Evolutionary conservation across 2,797 vertebrate species (phyloP).

Genomic region (Microctenopoma steveboyesi): DNA sequence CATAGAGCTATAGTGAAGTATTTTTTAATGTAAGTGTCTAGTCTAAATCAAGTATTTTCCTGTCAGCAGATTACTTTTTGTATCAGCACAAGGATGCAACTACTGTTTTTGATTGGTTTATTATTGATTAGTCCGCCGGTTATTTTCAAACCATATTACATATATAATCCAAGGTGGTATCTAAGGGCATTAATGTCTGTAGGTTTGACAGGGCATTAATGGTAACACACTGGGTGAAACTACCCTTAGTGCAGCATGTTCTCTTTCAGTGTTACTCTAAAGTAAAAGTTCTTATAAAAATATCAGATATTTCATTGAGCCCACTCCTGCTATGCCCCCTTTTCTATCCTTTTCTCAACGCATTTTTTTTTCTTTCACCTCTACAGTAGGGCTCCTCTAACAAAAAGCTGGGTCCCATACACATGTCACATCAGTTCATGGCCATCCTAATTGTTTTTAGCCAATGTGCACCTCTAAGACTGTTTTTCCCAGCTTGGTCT

Average conservation of each 20-base stretch:
- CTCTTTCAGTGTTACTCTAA: constrained; percentile 21
- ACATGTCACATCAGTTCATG: constrained; percentile 79
- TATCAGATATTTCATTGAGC: background rate
- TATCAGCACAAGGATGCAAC: background rate
- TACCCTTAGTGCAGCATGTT: constrained; percentile 11
- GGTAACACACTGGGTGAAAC: constrained; percentile 6
- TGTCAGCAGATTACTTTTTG: background rate
- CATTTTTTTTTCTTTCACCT: constrained; percentile 34
- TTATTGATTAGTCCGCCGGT: background rate
- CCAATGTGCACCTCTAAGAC: constrained; percentile 57
- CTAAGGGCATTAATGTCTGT: background rate
- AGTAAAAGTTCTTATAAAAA: too few relatives aligned
- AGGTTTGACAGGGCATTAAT: background rate
- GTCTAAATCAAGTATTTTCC: constrained; percentile 1
- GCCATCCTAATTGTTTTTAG: constrained; percentile 80
- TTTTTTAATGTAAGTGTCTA: constrained; percentile 37
- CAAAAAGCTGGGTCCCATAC: constrained; percentile 63
- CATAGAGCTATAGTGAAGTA: constrained; percentile 33
- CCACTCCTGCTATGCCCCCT: constrained; percentile 12
- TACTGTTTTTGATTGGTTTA: background rate
- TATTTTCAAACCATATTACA: background rate
- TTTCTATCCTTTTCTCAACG: constrained; percentile 23
- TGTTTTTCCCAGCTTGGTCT: constrained; percentile 55
- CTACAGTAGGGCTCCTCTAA: constrained; percentile 60
- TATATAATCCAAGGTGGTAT: background rate